Base-by-base conservation (phyloP, 1,140 invertebrate species). In the Cherax quadricarinatus region DNA sequence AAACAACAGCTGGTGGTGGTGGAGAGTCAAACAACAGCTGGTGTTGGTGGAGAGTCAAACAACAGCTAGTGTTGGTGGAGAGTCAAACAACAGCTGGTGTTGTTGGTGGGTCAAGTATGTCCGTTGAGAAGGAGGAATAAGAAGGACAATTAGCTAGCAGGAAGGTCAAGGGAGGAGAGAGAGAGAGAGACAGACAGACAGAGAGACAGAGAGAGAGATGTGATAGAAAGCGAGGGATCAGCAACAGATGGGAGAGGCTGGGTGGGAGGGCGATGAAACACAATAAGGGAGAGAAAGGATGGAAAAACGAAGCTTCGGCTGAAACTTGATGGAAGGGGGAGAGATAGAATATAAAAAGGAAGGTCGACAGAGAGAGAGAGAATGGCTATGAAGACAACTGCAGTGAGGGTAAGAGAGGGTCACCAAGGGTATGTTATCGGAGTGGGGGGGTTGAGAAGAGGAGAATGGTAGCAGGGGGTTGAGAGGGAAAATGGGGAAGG, bases 201-300 rank as follows among this genome's bases (percentile, higher is more conserved):
- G 9, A 48, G 62, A 62, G 53, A 73, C 30, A 51, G 66, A 86
- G 66, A 70, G 66, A 86, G 66, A 16, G 85, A 78, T 12, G 49
- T 41, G 75, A 21, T 24, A 48, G 49, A n/a, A 30, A 49, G 70
- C n/a, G 10, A 78, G 24, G 10, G 83, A 18, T 41, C 48, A 62
- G 57, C 5, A 66, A 66, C n/a, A 85, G 53, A 57, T 57, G 53
- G 53, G 53, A 57, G 78, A 79, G 14, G 78, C 16, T n/a, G 78
- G 78, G 78, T 41, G 48, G 12, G 48, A 49, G 30, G 30, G n/a
- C 12, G 48, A 49, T 41, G 10, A 79, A 49, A 9, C 16, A 30
- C 3, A 66, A 30, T 49, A 85, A 21, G 30, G 30, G 78, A 18
- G n/a, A 51, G 73, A n/a, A 41, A 4, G 21, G 73, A n/a, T 10